These are phyloP conservation scores for Tokudaia muenninki DNA, from an alignment of 2,797 vertebrate species.

Conservation along the genomic window DNA sequence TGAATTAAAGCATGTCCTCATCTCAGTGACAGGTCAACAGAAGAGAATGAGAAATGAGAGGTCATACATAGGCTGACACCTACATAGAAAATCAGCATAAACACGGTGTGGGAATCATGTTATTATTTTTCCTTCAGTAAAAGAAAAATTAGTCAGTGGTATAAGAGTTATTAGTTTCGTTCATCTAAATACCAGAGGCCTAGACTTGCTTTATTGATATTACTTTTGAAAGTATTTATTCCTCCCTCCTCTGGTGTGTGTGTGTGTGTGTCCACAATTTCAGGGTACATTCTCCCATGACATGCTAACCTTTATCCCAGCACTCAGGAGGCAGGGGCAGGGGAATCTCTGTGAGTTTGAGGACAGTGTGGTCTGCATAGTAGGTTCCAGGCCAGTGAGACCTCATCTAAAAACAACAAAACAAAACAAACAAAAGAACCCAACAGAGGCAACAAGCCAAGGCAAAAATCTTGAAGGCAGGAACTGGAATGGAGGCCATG, in stretches of 20 bases:
- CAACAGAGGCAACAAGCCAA: too few relatives aligned
- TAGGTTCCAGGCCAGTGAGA: background rate
- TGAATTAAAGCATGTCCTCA: background rate
- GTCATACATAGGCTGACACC: background rate
- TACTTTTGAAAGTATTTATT: background rate
- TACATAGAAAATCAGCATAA: background rate
- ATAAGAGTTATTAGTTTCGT: conserved; percentile 15
- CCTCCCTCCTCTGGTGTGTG: fast-evolving
- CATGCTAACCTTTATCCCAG: background rate
- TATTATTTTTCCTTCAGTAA: background rate
- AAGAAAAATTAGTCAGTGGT: background rate
- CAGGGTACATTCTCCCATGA: background rate
- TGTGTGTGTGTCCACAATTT: background rate
- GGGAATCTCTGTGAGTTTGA: background rate
- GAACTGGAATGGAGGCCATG: background rate
- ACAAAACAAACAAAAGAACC: too few relatives aligned
- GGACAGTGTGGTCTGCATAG: background rate
- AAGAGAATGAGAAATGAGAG: background rate
- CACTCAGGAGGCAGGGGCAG: background rate
- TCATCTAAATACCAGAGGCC: background rate
- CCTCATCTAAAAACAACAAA: background rate
- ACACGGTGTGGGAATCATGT: background rate
- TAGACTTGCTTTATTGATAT: background rate
- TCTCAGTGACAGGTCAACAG: background rate
- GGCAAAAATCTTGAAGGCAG: background rate